phyloP scores from a whole-genome alignment of 2,113 vertebrate genomes.

The Nymphicus hollandicus region DNA sequence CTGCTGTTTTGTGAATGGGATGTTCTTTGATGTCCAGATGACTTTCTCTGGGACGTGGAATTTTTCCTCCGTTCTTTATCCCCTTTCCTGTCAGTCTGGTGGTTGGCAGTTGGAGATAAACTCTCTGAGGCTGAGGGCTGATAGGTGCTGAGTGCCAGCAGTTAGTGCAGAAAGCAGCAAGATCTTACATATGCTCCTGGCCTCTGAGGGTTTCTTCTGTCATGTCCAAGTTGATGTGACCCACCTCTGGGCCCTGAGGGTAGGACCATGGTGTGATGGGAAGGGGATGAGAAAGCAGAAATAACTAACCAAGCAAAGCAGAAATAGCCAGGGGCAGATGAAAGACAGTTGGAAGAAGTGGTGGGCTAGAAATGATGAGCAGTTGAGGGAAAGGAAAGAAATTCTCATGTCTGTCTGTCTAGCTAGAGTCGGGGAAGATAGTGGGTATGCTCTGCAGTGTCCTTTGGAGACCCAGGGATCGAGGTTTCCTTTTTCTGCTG shows the following conservation, averaged over 20 bases:
- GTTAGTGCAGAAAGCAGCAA: not conserved
- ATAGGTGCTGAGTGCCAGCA: not conserved
- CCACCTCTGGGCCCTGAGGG: not conserved
- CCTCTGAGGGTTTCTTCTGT: not conserved
- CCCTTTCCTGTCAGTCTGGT: not conserved
- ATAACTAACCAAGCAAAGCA: not conserved
- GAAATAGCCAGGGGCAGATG: not conserved
- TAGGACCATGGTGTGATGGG: not conserved
- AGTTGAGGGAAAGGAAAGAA: not conserved
- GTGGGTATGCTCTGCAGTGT: not conserved
- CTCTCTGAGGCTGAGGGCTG: not conserved
- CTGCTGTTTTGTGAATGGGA: conserved; percentile 31
- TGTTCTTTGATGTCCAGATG: conserved; percentile 55
- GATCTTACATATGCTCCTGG: not conserved
- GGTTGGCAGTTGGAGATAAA: not conserved
- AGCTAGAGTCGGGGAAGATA: not conserved
- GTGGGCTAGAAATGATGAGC: not conserved
- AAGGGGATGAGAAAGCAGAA: not conserved
- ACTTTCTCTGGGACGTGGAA: not conserved
- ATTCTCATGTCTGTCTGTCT: not conserved
- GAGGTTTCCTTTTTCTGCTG: not conserved
- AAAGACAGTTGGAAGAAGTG: not conserved
- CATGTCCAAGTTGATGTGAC: not conserved
- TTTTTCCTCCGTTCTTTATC: not conserved
- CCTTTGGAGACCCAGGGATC: fast-evolving